Evolutionary conservation across 2,888 invertebrate genomes (phyloP), one percentile per base, ranked within the genome.

Genomic region (Terebella lapidaria): DNA sequence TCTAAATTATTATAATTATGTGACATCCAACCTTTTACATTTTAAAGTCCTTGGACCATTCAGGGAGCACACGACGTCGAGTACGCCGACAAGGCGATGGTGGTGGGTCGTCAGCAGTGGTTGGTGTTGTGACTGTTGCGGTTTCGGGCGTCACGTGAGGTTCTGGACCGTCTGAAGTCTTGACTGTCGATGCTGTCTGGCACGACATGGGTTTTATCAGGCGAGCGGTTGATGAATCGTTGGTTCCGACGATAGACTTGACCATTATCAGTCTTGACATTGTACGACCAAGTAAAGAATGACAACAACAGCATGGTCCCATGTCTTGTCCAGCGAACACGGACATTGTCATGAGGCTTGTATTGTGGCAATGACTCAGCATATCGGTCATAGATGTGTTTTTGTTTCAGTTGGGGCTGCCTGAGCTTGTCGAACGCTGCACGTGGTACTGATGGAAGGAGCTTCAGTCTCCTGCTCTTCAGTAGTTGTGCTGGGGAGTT

Each of bases 401-500:
- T 56, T n/a, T 55, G 58, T 28, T 27, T 54, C 15, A 51, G 18
- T 24, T 56, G 55, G 22, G 30, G 15, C 3, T 3, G 3, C 25
- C 20, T 22, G 28, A 59, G 46, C 20, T 20, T 3, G 1, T 22
- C n/a, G 54, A 5, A 24, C 1, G 51, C 22, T 28, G 22, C 3
- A 59, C 46, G 20, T 2, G 20, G 18, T 4, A 56, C 18, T 26
- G 30, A 1, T 55, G 28, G 46, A 20, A 59, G 67, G 10, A 68
- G 20, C 52, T 58, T 61, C 27, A 68, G 25, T 10, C 10, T 49
- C 27, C 67, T 59, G 54, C 62, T 62, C 65, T 63, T 67, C 1
- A 67, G 56, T 47, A 67, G 26, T 42, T 66, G 63, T 15, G 65
- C 63, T 53, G 67, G 67, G 5, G 62, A 64, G 51, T 62, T 58